phyloP scores from a whole-genome alignment of 2,888 invertebrate species.

The Leptinotarsa tumamoca region DNA sequence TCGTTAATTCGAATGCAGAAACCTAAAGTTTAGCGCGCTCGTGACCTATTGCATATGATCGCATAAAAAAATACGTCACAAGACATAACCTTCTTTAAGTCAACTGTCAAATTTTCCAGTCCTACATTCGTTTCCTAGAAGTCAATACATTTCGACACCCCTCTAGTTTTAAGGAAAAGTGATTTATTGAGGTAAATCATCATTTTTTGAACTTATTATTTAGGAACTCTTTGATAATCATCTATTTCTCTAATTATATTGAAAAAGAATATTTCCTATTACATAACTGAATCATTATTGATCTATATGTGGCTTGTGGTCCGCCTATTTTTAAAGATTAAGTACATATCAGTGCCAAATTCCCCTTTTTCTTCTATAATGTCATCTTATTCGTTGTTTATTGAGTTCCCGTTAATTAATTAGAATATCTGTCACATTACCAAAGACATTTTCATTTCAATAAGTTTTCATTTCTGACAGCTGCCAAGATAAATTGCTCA shows the following conservation, averaged over 20 bases:
- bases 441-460: background rate
- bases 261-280: background rate
- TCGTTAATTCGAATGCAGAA: no score
- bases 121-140: background rate
- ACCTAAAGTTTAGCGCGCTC: no score
- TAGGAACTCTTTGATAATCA: background rate
- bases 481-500: background rate
- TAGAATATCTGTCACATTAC: background rate
- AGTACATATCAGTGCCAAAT: background rate
- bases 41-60: no score
- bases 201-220: background rate
- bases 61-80: no score
- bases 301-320: background rate
- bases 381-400: background rate
- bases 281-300: slow-evolving; percentile 8
- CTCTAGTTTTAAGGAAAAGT: slow-evolving; percentile 10
- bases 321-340: slow-evolving; percentile 3
- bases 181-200: slow-evolving; percentile 1
- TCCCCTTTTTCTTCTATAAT: background rate
- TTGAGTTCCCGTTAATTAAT: background rate
- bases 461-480: background rate
- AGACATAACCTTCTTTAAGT: background rate
- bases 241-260: background rate
- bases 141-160: background rate
- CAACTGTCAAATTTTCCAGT: background rate